A percentile compares a stretch with the other conserved stretches of the same genome.
Evolutionary conservation across 1,140 invertebrate genomes (phyloP).

Genomic region (Megathymus violae): DNA sequence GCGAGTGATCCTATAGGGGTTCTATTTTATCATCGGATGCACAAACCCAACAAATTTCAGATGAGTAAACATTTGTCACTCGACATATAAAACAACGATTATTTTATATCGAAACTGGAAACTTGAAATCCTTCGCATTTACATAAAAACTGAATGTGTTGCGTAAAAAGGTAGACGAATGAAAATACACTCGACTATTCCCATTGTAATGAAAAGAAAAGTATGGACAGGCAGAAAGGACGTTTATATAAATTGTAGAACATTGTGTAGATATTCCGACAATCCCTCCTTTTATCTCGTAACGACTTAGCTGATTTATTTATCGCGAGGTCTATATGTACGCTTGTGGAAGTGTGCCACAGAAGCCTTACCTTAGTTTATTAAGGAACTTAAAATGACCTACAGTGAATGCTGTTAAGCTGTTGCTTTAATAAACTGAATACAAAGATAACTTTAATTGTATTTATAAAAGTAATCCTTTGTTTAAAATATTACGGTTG

Average conservation of each 20-base stretch:
- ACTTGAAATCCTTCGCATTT: neutral
- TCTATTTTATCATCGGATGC: too few relatives aligned
- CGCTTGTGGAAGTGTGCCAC: slow-evolving; percentile 15
- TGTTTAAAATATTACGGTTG: too few relatives aligned
- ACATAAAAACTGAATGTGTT: slow-evolving; percentile 10
- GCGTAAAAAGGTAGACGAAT: slow-evolving; percentile 12
- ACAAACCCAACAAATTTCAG: too few relatives aligned
- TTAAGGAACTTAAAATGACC: too few relatives aligned
- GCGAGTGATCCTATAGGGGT: too few relatives aligned
- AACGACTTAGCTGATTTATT: slow-evolving; percentile 38
- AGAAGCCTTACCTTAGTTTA: too few relatives aligned
- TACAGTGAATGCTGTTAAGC: too few relatives aligned
- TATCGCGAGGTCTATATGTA: slow-evolving; percentile 38
- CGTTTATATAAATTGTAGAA: slow-evolving; percentile 49
- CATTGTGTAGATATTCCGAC: slow-evolving; percentile 39
- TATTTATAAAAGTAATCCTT: too few relatives aligned
- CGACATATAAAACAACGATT: too few relatives aligned
- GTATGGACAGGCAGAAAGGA: slow-evolving; percentile 31
- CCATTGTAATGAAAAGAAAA: slow-evolving; percentile 24
- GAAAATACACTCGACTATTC: slow-evolving; percentile 14
- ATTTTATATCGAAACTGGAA: neutral
- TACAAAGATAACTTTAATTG: too few relatives aligned
- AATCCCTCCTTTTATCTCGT: slow-evolving; percentile 48
- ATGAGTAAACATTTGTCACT: too few relatives aligned
- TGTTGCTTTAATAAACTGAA: too few relatives aligned